Conservation (phyloP, 1,140 invertebrate genomes). For the Tetraneura akinire region DNA sequence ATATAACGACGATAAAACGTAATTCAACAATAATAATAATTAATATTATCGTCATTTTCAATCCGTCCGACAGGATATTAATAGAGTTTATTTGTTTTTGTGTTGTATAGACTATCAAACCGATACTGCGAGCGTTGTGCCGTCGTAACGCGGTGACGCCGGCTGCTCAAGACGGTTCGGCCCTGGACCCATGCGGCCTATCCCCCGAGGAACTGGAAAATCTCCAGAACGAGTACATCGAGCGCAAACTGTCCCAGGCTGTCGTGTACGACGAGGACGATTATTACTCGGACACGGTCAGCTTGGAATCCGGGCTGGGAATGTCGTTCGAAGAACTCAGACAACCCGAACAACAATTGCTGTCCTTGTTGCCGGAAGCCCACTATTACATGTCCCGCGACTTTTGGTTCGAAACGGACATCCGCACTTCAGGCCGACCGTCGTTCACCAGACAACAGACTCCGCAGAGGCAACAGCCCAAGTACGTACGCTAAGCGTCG, state of each 20-base stretch:
- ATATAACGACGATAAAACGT: too few species aligned
- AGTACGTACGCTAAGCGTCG: constrained; percentile 11
- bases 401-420: constrained; percentile 45
- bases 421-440: constrained; percentile 2
- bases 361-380: constrained; percentile 34
- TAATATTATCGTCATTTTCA: too few species aligned
- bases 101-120: constrained; percentile 35
- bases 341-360: constrained; percentile 3
- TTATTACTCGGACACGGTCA: constrained; percentile 34
- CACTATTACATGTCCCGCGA: constrained; percentile 38
- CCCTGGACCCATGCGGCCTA: constrained; percentile 9
- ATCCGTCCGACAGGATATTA: constrained; percentile 19
- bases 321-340: constrained; percentile 38
- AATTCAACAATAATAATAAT: too few species aligned
- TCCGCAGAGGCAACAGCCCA: constrained; percentile 33
- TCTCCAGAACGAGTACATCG: constrained; percentile 44
- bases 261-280: constrained; percentile 44
- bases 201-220: constrained; percentile 41
- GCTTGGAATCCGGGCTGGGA: constrained; percentile 39
- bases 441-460: constrained; percentile 40
- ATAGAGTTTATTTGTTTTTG: too few species aligned
- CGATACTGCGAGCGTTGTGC: constrained; percentile 28
- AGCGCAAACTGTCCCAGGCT: constrained; percentile 26
- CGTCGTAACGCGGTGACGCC: constrained; percentile 30
- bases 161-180: constrained; percentile 15